These are phyloP conservation scores for Sminthopsis crassicaudata DNA, from an alignment of 2,113 vertebrate species.

Conservation along the genomic window DNA sequence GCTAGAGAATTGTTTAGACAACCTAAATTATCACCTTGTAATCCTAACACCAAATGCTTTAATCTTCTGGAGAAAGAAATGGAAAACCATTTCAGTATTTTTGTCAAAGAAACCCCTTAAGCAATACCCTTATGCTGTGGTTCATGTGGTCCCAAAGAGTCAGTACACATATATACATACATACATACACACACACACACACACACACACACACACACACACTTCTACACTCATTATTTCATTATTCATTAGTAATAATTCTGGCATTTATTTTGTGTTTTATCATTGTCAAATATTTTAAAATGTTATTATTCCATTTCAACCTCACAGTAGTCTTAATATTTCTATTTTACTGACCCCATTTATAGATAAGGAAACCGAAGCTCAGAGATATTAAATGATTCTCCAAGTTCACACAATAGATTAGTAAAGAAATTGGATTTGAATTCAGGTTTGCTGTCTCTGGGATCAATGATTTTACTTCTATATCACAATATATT, in stretches of 20 bases:
- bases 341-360: background rate
- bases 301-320: background rate
- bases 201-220: too few species aligned
- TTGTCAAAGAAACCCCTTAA: too few species aligned
- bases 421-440: background rate
- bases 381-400: background rate
- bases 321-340: background rate
- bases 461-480: slow-evolving; percentile 11
- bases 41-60: too few species aligned
- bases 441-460: background rate
- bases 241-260: background rate
- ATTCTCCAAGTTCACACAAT: background rate
- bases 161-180: too few species aligned
- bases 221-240: too few species aligned
- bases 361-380: background rate
- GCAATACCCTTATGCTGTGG: too few species aligned
- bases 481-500: background rate
- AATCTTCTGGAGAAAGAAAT: too few species aligned
- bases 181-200: too few species aligned
- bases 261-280: background rate
- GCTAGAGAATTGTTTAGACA: too few species aligned
- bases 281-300: background rate
- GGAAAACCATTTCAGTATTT: too few species aligned
- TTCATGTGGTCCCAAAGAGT: too few species aligned
- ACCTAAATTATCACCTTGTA: too few species aligned